Conservation (phyloP, 1,140 invertebrate species). For the Hyles vespertilio region DNA sequence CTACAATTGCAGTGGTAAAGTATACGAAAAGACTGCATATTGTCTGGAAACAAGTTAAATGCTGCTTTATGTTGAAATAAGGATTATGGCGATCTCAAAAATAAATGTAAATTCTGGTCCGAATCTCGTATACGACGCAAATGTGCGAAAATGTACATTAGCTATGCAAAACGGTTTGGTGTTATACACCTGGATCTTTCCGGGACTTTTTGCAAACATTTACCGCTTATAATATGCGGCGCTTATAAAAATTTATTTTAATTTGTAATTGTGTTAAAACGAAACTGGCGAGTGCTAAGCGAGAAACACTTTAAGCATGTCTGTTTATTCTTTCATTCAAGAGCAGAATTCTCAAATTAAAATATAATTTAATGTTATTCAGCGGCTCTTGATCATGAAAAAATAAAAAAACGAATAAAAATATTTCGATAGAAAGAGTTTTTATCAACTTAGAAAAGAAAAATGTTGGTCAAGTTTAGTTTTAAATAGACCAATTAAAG, state of each 20-base stretch:
- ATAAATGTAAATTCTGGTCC: not conserved
- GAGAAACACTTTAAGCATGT: too few relatives aligned
- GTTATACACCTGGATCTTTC: constrained; percentile 18
- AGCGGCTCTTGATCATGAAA: not conserved
- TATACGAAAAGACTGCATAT: too few relatives aligned
- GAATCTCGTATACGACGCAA: not conserved
- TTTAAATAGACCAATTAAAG: too few relatives aligned
- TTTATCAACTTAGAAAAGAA: too few relatives aligned
- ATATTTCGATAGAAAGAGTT: not conserved
- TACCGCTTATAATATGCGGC: not conserved
- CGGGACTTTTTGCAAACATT: constrained; percentile 1
- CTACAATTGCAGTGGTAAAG: not conserved
- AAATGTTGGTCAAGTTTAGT: too few relatives aligned
- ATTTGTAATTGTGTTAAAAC: too few relatives aligned
- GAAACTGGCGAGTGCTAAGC: too few relatives aligned
- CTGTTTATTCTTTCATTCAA: too few relatives aligned
- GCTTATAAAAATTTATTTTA: too few relatives aligned
- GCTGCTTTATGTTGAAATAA: not conserved
- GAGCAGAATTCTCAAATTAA: too few relatives aligned
- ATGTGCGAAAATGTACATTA: constrained; percentile 12
- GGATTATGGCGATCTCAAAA: not conserved
- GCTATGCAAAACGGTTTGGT: constrained; percentile 23
- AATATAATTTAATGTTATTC: too few relatives aligned
- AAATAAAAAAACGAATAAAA: not conserved
- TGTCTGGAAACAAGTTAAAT: too few relatives aligned